phyloP scores from a whole-genome alignment of 2,113 vertebrate genomes.

The Grantiella picta region DNA sequence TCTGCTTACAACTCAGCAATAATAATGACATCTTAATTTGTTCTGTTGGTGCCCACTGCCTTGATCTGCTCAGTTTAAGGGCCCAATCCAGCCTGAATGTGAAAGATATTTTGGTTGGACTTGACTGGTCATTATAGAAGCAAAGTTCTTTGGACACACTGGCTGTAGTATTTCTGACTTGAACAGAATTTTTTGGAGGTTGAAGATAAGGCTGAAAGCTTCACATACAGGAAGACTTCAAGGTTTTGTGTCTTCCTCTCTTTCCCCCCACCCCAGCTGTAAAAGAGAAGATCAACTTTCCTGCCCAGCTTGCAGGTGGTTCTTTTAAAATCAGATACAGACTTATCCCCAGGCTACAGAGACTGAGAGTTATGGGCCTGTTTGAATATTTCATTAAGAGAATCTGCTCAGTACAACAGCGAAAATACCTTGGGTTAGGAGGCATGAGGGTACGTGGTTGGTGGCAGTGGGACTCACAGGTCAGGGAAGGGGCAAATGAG shows the following conservation, averaged over 20 bases:
- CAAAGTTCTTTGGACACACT: neutral
- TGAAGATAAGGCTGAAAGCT: neutral
- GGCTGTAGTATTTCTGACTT: neutral
- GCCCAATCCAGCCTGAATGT: neutral
- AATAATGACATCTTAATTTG: neutral
- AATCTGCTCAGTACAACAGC: neutral
- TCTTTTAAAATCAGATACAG: neutral
- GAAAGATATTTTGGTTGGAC: neutral
- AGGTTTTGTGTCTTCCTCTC: neutral
- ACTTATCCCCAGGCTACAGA: neutral
- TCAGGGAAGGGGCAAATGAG: neutral
- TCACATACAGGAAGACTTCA: neutral
- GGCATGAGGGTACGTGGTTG: fast-evolving
- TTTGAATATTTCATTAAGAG: neutral
- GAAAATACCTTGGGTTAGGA: neutral
- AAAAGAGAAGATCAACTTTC: neutral
- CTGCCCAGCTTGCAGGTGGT: neutral
- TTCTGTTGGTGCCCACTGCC: neutral
- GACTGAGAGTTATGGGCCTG: neutral
- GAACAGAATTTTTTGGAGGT: neutral
- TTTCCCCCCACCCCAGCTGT: fast-evolving
- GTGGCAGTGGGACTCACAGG: neutral
- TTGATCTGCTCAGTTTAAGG: neutral
- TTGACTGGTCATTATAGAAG: neutral
- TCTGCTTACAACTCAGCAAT: neutral